Evolutionary conservation across 2,888 invertebrate species (phyloP).

Genomic region (Periphyllus acericola): DNA sequence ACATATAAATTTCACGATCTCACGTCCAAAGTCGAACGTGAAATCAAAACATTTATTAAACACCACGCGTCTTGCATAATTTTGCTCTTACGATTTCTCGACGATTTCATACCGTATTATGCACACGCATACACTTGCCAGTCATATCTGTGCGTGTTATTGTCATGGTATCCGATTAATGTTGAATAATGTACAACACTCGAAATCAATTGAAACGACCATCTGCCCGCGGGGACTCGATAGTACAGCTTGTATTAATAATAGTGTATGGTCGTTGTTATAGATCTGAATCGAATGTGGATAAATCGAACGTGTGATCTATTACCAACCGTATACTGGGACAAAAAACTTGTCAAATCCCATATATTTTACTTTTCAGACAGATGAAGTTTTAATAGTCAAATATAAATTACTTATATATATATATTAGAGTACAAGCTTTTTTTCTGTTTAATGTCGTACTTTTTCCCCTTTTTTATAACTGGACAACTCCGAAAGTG

Average conservation of each 20-base stretch:
- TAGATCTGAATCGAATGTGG: no score
- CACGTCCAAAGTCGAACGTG: not conserved
- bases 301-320: no score
- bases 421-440: conserved; percentile 2
- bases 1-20: not conserved
- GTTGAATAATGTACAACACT: no score
- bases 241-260: no score
- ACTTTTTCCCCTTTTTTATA: conserved; percentile 17
- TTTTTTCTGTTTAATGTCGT: conserved; percentile 28
- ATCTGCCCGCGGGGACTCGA: no score
- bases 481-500: conserved; percentile 22
- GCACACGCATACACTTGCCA: not conserved
- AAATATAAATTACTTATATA: not conserved
- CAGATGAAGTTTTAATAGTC: conserved; percentile 22
- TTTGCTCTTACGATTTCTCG: no score
- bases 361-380: conserved; percentile 20
- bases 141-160: no score
- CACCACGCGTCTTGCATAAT: not conserved
- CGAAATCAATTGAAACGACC: no score
- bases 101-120: not conserved
- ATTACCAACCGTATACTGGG: no score
- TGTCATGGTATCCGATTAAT: no score
- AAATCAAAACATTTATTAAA: conserved; percentile 5
- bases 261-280: no score
- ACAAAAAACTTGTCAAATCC: not conserved